Evolutionary conservation across 2,888 invertebrate species (phyloP).

Genomic region (Cheilosia impressa): DNA sequence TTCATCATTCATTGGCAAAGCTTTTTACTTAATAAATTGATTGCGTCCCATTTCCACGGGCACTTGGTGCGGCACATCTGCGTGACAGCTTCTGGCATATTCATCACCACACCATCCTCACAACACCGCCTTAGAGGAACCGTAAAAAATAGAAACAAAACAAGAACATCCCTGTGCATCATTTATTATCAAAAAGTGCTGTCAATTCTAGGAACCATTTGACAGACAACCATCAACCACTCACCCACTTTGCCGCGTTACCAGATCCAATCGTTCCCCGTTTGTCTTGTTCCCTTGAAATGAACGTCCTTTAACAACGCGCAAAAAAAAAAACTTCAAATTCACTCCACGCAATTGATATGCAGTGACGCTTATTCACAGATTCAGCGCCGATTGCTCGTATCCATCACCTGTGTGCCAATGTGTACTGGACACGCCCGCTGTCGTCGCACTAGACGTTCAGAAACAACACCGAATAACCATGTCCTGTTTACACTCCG

Average conservation of each 20-base stretch:
- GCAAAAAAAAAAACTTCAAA: constrained; percentile 1
- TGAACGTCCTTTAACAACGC: constrained; percentile 18
- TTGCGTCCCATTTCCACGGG: no score
- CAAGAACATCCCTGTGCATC: constrained; percentile 12
- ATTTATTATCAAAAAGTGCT: constrained; percentile 44
- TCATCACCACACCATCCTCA: constrained; percentile 16
- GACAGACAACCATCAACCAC: neutral
- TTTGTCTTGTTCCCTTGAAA: neutral
- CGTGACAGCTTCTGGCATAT: neutral
- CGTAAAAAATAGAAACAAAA: no score
- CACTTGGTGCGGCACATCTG: neutral
- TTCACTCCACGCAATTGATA: neutral
- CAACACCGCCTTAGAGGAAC: neutral
- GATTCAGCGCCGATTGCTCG: constrained; percentile 14
- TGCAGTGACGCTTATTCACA: neutral
- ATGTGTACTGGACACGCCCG: neutral
- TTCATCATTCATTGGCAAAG: no score
- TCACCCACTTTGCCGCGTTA: neutral
- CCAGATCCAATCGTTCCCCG: neutral
- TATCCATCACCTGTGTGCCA: constrained; percentile 6
- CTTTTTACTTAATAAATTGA: no score
- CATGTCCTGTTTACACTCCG: neutral
- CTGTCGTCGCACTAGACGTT: neutral
- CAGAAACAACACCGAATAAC: neutral
- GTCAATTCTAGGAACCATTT: constrained; percentile 3